Evolutionary conservation across 2,888 invertebrate genomes (phyloP).

Genomic region (Pediacus dermestoides): DNA sequence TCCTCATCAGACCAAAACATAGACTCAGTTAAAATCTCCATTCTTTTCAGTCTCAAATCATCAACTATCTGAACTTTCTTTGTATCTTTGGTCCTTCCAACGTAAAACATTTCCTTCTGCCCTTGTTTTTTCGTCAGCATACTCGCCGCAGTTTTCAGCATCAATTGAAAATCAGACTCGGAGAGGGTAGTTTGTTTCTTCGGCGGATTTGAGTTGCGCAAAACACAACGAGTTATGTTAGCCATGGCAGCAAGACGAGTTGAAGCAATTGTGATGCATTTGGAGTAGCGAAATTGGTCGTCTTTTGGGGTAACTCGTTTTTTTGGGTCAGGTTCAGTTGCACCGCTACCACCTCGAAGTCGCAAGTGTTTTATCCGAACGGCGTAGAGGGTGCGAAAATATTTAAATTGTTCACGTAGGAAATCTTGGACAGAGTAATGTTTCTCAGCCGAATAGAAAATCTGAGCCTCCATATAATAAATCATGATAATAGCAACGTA

Average conservation of each 20-base stretch:
- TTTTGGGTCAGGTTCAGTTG: not conserved
- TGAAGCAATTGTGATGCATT: constrained; percentile 25
- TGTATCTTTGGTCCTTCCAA: too few species aligned
- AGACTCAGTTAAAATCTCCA: constrained; percentile 1
- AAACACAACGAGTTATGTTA: constrained; percentile 24
- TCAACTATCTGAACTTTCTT: not conserved
- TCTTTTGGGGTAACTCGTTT: constrained; percentile 24
- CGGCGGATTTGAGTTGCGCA: too few species aligned
- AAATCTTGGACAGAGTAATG: constrained; percentile 27
- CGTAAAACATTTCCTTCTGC: constrained; percentile 3
- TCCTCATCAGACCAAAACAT: not conserved
- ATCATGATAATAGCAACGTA: constrained; percentile 31
- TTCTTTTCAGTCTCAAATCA: not conserved
- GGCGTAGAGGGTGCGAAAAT: constrained; percentile 4
- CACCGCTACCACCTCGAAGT: not conserved
- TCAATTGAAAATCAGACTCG: constrained; percentile 26
- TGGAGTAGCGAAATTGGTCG: constrained; percentile 29
- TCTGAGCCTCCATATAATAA: constrained; percentile 28
- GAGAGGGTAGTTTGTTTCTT: constrained; percentile 20
- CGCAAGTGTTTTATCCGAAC: not conserved
- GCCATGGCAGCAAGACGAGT: constrained; percentile 29
- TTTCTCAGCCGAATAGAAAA: constrained; percentile 25
- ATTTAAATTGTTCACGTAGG: constrained; percentile 25
- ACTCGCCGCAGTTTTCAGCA: constrained; percentile 23
- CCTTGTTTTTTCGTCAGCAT: constrained; percentile 16